Evolutionary conservation across 2,888 invertebrate species (phyloP).

Genomic region (Lepidochitona cinerea): DNA sequence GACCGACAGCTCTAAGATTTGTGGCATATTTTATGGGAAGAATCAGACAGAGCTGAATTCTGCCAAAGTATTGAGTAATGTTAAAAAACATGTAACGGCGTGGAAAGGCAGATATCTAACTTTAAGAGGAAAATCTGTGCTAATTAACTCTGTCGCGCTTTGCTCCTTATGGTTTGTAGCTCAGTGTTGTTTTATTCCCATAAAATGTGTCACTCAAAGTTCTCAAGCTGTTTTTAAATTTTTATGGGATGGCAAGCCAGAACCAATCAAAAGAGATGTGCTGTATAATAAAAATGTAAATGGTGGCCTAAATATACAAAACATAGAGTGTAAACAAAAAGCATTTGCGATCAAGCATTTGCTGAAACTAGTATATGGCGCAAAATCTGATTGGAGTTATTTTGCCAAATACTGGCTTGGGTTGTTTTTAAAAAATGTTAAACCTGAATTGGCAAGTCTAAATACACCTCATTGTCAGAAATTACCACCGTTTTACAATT

Average conservation of each 20-base stretch:
- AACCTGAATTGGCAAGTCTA: neutral
- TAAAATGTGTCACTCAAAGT: neutral
- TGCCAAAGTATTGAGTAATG: neutral
- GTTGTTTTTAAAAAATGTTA: neutral
- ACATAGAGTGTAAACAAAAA: neutral
- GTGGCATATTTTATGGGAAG: neutral
- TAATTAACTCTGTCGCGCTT: neutral
- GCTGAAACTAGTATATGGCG: neutral
- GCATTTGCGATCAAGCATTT: neutral
- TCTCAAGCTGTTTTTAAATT: neutral
- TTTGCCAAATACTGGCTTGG: constrained; percentile 4
- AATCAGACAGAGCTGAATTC: neutral
- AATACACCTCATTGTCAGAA: neutral
- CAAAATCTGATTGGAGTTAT: neutral
- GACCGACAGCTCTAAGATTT: neutral
- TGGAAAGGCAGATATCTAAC: neutral
- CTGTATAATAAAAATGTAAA: neutral
- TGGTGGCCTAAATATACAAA: neutral
- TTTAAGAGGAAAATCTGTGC: neutral
- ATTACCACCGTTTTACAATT: neutral
- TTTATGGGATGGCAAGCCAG: neutral
- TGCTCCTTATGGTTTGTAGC: neutral
- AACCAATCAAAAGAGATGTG: neutral
- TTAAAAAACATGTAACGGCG: neutral
- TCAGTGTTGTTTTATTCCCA: neutral